Conservation (phyloP, 2,888 invertebrate genomes). For the Caenorhabditis zanzibari region DNA sequence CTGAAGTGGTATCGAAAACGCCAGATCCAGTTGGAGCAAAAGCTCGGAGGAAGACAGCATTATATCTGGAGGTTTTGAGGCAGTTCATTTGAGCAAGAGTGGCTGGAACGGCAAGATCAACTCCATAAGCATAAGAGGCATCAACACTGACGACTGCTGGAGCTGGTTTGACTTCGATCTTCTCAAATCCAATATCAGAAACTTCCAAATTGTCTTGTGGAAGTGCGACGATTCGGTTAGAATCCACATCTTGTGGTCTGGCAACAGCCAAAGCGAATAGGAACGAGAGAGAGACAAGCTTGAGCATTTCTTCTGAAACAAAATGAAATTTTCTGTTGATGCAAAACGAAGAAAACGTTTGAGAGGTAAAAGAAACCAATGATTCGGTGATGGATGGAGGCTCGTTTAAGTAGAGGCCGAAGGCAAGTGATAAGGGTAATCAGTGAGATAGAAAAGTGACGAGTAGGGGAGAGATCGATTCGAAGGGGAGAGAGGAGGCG, state of each 20-base stretch:
- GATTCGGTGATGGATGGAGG: slow-evolving; percentile 57
- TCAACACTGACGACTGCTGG: slow-evolving; percentile 45
- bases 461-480: slow-evolving; percentile 41
- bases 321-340: slow-evolving; percentile 26
- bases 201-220: slow-evolving; percentile 23
- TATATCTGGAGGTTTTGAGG: slow-evolving; percentile 55
- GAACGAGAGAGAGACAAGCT: slow-evolving; percentile 32
- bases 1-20: slow-evolving; percentile 64
- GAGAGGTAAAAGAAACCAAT: slow-evolving; percentile 23
- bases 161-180: slow-evolving; percentile 42
- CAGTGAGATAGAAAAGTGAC: slow-evolving; percentile 46
- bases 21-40: slow-evolving; percentile 68
- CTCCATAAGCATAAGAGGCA: slow-evolving; percentile 48
- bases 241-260: slow-evolving; percentile 51
- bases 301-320: slow-evolving; percentile 49
- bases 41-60: slow-evolving; percentile 61
- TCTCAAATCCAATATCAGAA: slow-evolving; percentile 36
- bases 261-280: slow-evolving; percentile 46
- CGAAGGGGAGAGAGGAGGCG: slow-evolving; percentile 21
- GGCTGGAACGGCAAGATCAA: slow-evolving; percentile 61
- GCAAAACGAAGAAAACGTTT: slow-evolving; percentile 6
- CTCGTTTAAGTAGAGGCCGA: slow-evolving; percentile 56
- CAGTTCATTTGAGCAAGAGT: slow-evolving; percentile 47
- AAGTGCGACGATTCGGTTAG: slow-evolving; percentile 35
- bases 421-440: slow-evolving; percentile 53